Base-by-base conservation (phyloP, 2,888 invertebrate species). In the Morpho helenor region DNA sequence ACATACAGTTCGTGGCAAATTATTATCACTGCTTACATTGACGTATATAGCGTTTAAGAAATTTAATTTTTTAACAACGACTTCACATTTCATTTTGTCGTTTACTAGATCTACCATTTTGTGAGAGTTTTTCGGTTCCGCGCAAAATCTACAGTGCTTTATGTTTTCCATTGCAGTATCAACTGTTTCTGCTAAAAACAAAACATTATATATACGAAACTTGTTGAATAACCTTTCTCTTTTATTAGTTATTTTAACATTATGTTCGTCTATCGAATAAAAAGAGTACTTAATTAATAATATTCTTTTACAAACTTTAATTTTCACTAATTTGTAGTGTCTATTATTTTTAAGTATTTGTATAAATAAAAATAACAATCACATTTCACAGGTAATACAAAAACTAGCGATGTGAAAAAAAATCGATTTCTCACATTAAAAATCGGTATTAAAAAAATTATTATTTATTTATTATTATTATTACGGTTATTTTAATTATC, bases 1-100 rank as follows among this genome's bases (percentile, higher is more conserved):
- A 73, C 87, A 87, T 43, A 86, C 73, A 1, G 84, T 84, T 76
- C 80, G 84, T 2, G 87, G 87, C 23, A 87, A 68, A 7, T 65
- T 66, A 56, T 77, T 76, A 22, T 69, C 68, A 58, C 66, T 72
- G 40, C 73, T 70, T 57, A 88, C 70, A 66, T 88, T 79, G n/a
- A 87, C 77, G 62, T 84, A 86, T 9, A 79, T 69, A 22, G 83
- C 84, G 62, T 87, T 87, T n/a, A 88, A 65, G 61, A 84, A 82
- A 3, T 74, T 62, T 43, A 87, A 68, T 67, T 85, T 86, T 39
- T 64, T 47, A 16, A 72, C 59, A 10, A 82, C 73, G 69, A 83
- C 84, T 9, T 77, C 70, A 60, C 69, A 75, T 70, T 77, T 82
- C 31, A 68, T 65, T 16, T 61, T 62, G 61, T 83, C 80, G 44